These are phyloP conservation scores for Lochmaea crataegi DNA, from an alignment of 2,888 invertebrate species.

Conservation along the genomic window DNA sequence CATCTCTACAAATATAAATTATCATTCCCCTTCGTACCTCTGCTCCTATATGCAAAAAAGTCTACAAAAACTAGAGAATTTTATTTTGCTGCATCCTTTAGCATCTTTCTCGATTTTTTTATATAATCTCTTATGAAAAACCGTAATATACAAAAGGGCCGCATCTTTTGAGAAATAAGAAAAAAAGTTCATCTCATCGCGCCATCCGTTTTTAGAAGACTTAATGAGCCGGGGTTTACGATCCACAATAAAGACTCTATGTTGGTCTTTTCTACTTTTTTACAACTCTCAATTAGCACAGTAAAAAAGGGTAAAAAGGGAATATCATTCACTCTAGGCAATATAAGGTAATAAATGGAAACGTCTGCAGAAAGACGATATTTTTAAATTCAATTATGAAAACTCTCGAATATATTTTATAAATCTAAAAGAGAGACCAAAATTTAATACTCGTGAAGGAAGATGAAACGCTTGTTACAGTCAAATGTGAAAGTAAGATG, in stretches of 20 bases:
- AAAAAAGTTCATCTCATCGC: constrained; percentile 34
- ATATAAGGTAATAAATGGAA: not conserved
- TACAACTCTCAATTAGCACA: constrained; percentile 19
- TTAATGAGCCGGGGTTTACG: constrained; percentile 39
- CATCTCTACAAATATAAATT: not conserved
- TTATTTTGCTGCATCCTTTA: constrained; percentile 11
- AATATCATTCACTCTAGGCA: not conserved
- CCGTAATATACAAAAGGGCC: constrained; percentile 19
- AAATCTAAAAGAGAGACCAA: too few relatives aligned
- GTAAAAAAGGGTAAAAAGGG: constrained; percentile 1
- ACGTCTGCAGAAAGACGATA: not conserved
- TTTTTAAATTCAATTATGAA: not conserved
- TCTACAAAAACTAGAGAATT: constrained; percentile 8
- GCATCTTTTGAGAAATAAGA: constrained; percentile 13
- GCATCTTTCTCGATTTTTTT: constrained; percentile 15
- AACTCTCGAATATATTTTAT: too few relatives aligned
- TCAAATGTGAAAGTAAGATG: too few relatives aligned
- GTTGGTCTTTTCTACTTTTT: constrained; percentile 30
- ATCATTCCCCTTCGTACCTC: not conserved
- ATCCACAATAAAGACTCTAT: constrained; percentile 28
- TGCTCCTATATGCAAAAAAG: not conserved
- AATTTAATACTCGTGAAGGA: too few relatives aligned
- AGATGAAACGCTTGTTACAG: too few relatives aligned
- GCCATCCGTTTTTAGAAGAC: constrained; percentile 30
- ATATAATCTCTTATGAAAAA: constrained; percentile 21